A percentile compares a stretch with the other conserved stretches of the same genome.
Evolutionary conservation across 2,797 vertebrate species (phyloP).

Genomic region (Aplochiton taeniatus): DNA sequence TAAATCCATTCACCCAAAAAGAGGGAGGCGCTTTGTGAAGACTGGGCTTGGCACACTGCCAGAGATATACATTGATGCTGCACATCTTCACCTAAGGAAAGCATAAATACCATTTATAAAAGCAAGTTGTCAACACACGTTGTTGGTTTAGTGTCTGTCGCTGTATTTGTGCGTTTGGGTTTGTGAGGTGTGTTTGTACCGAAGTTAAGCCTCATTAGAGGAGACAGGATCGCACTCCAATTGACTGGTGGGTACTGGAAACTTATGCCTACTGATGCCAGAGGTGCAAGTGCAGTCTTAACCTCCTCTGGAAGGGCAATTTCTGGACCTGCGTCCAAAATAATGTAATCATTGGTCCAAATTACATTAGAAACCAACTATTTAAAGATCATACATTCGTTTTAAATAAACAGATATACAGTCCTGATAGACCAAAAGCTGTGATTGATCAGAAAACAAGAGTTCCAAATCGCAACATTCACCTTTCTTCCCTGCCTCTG

Average conservation of each 20-base stretch:
- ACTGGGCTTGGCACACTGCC: conserved; percentile 83
- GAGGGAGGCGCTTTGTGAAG: conserved; percentile 87
- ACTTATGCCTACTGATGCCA: conserved; percentile 77
- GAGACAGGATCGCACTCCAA: conserved; percentile 88
- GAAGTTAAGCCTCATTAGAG: conserved; percentile 90
- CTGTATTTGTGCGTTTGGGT: neutral
- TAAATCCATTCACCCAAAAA: conserved; percentile 89
- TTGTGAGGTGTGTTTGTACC: conserved; percentile 63
- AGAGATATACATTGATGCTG: conserved; percentile 86
- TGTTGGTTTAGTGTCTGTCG: neutral
- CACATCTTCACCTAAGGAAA: conserved; percentile 83
- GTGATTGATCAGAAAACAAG: neutral
- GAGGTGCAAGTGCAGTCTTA: conserved; percentile 76
- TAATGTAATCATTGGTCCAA: neutral
- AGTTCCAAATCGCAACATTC: neutral
- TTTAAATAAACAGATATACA: neutral
- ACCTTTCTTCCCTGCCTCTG: conserved; percentile 89
- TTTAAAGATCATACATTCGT: neutral
- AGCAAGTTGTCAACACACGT: neutral
- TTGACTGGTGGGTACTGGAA: conserved; percentile 92
- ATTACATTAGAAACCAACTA: no score
- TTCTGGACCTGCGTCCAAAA: conserved; percentile 80
- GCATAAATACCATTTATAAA: neutral
- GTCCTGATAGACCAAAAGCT: neutral
- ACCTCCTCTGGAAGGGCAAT: conserved; percentile 70